Evolutionary conservation across 2,113 vertebrate genomes (phyloP).

Genomic region (Pangasianodon hypophthalmus): DNA sequence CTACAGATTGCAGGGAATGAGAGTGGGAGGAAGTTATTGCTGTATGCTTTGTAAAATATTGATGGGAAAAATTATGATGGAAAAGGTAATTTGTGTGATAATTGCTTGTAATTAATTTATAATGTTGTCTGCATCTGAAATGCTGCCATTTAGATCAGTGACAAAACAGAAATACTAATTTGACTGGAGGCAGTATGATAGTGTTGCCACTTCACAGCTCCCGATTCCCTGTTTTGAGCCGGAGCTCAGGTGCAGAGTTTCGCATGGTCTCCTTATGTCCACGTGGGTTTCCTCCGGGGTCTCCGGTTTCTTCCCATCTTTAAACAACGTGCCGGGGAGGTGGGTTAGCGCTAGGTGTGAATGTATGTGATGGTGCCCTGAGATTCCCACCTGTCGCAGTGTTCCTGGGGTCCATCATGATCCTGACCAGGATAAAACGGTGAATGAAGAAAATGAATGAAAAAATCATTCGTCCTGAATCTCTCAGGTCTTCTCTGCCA

Average conservation of each 20-base stretch:
- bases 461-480: neutral
- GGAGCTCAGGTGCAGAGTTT: neutral
- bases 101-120: neutral
- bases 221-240: neutral
- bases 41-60: conserved; percentile 1
- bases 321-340: neutral
- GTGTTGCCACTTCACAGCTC: neutral
- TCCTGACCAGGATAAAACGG: neutral
- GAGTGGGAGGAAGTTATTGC: neutral
- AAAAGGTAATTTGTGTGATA: conserved; percentile 28
- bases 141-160: neutral
- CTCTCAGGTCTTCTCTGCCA: neutral
- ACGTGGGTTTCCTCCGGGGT: neutral
- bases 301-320: neutral
- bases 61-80: neutral
- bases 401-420: neutral
- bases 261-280: neutral
- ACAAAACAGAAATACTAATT: neutral
- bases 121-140: neutral
- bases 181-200: neutral
- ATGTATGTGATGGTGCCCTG: neutral
- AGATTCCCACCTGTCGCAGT: neutral
- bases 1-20: neutral
- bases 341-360: neutral
- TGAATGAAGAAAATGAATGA: neutral